Evolutionary conservation across 1,140 invertebrate species (phyloP).

Genomic region (Polypedilum vanderplanki): DNA sequence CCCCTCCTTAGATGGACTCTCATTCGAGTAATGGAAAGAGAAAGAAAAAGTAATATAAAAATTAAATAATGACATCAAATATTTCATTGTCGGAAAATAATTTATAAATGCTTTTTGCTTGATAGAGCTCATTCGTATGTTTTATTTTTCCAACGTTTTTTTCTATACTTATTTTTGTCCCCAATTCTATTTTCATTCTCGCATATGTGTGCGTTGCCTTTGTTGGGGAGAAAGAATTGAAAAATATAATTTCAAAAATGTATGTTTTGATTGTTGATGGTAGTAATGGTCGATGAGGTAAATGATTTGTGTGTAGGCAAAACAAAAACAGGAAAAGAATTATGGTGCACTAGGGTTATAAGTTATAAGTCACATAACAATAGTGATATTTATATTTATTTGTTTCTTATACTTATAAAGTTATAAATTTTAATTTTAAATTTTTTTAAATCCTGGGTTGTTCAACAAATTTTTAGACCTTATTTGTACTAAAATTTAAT

Average conservation of each 20-base stretch:
- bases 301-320: neutral
- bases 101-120: constrained; percentile 19
- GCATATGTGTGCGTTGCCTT: neutral
- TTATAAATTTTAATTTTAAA: no score
- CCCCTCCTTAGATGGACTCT: neutral
- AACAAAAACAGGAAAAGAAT: neutral
- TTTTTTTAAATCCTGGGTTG: no score
- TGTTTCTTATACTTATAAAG: no score
- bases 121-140: neutral
- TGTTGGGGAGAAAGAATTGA: neutral
- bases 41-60: constrained; percentile 22
- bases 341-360: neutral
- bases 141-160: no score
- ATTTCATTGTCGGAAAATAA: constrained; percentile 28
- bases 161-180: neutral
- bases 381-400: neutral
- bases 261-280: neutral
- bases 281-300: neutral
- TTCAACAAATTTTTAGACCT: no score
- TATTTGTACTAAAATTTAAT: no score
- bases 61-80: constrained; percentile 29
- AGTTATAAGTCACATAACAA: neutral
- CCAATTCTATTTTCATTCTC: neutral
- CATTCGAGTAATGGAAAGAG: neutral
- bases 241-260: neutral